Base-by-base conservation (phyloP, 2,888 invertebrate genomes). In the Tenthredo mesomela region DNA sequence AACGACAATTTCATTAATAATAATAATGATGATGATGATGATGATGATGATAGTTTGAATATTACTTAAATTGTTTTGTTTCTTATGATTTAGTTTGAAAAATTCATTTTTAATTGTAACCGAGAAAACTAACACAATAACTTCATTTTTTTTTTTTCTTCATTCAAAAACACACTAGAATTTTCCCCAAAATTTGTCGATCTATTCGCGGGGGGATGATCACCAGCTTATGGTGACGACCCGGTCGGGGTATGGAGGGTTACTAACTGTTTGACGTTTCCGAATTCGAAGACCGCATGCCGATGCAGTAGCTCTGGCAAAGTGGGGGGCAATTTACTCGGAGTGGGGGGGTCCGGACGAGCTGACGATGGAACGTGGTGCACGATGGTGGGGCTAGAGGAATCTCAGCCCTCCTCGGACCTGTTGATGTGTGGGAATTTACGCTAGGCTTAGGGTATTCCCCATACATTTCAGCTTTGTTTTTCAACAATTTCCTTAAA, bases 181-280 rank as follows among this genome's bases (percentile, higher is more conserved):
- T 47, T 29, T 61, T 40, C 40, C 61, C 61, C 54, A 33, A 25
- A 40, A 21, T 80, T 40, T n/a, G 21, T 61, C 25, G 21, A 50
- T 37, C 10, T 10, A 33, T 47, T 50, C 33, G 70, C 83, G 54
- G 54, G 40, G 83, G 77, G 85, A 80, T 86, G 84, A 50, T 77
- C 84, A 86, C 85, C 87, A 85, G 33, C 77, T 77, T 84, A 78
- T 85, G 88, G 84, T 87, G 87, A 87, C 88, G 87, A 88, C 87
- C 87, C 87, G 88, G 85, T 88, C 90, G 89, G 88, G 89, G 88
- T 90, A 89, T 89, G 88, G 92, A 91, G 91, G 90, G 91, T 91
- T 91, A 93, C 93, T 93, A 92, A 93, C 93, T 93, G 93, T 93
- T 92, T 93, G 93, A 93, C 92, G 92, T 93, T 93, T 92, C 91